Base-by-base conservation (phyloP, 2,888 invertebrate genomes). In the Pseudococcus jackbeardsleyi region DNA sequence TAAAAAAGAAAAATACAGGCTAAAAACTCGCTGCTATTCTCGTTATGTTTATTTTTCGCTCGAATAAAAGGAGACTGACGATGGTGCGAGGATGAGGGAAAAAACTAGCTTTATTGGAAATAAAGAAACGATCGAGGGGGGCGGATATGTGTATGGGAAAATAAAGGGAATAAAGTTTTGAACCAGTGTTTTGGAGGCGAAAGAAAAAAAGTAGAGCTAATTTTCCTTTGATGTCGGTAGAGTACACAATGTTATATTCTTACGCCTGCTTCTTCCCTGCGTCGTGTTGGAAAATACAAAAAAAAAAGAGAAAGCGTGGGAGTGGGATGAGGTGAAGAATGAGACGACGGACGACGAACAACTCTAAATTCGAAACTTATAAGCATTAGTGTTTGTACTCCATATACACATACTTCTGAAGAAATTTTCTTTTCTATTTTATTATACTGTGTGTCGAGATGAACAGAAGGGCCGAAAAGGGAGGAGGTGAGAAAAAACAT, bases 151-250 rank as follows among this genome's bases (percentile, higher is more conserved):
- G 12, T 72, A 72, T 72, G 9, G 19, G 12, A 22, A 72, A 72
- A 72, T 33, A 72, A 33, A 72, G 68, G 26, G 59, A 59, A 59
- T 59, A 59, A 72, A 72, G 12, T 72, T 72, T 72, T 33, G 42
- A 42, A 79, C 39, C 79, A 79, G 33, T 42, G 79, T 42, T 79
- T 39, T 33, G 79, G 42, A 79, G 39, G 79, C n/a, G 79, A 39
- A 42, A 79, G 2, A 46, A 42, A 26, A 17, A 39, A 72, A 72
- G 17, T 9, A 72, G 46, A 42, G 42, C 79, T 79, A 79, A 79
- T 79, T 79, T 79, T 42, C 79, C 79, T 79, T 79, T 79, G 79
- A 79, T 79, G 79, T 79, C 19, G 59, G 7, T 59, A 59, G 12
- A 19, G 59, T 6, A 59, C 8, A 59, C 19, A 9, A n/a, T 19